Conservation (phyloP, 2,113 vertebrate species). For the Pipa parva region DNA sequence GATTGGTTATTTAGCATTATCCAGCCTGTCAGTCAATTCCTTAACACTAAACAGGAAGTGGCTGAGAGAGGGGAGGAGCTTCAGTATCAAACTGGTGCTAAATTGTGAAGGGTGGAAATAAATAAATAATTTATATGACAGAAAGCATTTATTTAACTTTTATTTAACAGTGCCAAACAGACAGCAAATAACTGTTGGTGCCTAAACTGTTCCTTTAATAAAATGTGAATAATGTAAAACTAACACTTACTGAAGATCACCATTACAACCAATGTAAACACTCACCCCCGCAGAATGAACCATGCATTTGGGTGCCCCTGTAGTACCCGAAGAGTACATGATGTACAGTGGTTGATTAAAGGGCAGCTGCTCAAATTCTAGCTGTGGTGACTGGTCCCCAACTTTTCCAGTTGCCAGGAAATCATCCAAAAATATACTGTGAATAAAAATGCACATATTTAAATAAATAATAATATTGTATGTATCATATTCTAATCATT, state of each 20-base stretch:
- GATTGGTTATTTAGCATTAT: too few species aligned
- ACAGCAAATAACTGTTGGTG: too few species aligned
- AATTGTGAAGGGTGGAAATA: too few species aligned
- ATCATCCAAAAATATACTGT: conserved; percentile 84
- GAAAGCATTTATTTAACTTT: neutral
- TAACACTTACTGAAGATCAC: too few species aligned
- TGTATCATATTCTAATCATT: too few species aligned
- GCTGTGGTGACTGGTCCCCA: conserved; percentile 80
- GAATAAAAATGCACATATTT: too few species aligned
- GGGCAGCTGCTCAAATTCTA: conserved; percentile 95
- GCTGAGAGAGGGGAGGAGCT: too few species aligned
- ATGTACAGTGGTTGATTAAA: conserved; percentile 92
- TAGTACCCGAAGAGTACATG: conserved; percentile 95
- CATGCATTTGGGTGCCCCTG: conserved; percentile 95
- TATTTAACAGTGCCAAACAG: too few species aligned
- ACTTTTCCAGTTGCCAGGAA: conserved; percentile 74
- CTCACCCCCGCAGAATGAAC: conserved; percentile 94
- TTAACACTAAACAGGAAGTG: too few species aligned
- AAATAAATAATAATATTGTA: too few species aligned
- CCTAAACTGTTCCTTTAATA: neutral
- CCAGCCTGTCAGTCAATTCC: too few species aligned
- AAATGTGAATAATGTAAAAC: neutral
- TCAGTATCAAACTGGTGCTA: too few species aligned
- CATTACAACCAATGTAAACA: conserved; percentile 7
- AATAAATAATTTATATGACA: neutral